Evolutionary conservation across 2,888 invertebrate species (phyloP), one percentile per base, ranked within the genome.

Genomic region (Malthinus flaveolus): DNA sequence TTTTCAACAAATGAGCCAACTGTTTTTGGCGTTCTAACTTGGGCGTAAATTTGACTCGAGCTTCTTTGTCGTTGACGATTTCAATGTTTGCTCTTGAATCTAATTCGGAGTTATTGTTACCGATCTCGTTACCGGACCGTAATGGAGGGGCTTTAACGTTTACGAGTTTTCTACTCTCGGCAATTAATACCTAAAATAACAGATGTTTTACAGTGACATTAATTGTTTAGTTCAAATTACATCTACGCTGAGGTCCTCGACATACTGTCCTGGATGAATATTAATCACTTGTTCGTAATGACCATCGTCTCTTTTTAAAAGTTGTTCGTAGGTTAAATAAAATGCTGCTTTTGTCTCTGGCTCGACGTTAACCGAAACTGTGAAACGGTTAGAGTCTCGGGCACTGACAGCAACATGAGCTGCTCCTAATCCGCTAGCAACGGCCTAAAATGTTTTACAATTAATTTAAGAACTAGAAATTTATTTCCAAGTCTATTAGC

Each of bases 271-370:
- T 0, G 89, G 88, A 71, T 87, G 85, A 49, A 90, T 78, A 73
- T 89, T 87, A 53, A 90, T 81, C 7, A 85, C 83, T 66, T 87
- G 83, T 70, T 89, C 86, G 78, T 90, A 91, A 8, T 83, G 81
- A 7, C 86, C 85, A 60, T 85, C 82, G 54, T 84, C 82, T 3
- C 89, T 81, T 13, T 82, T 77, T 46, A 91, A 75, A 44, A 91
- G 70, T 75, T 91, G 89, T 71, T 91, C 88, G 74, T 92, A 92
- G 0, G 84, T 87, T 63, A 90, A 75, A 69, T 87, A 87, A 75
- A 92, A 91, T 1, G 81, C 79, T 0, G 86, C 87, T 60, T 83
- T 84, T 10, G 82, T 82, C 53, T 81, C 77, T 0, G 87, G 81
- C 61, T 86, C 87, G 4, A 90, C 80, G 71, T 89, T 89, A 36